A percentile compares a stretch with the other conserved stretches of the same genome.
Evolutionary conservation across 2,797 vertebrate genomes (phyloP).

Genomic region (Merluccius polli): DNA sequence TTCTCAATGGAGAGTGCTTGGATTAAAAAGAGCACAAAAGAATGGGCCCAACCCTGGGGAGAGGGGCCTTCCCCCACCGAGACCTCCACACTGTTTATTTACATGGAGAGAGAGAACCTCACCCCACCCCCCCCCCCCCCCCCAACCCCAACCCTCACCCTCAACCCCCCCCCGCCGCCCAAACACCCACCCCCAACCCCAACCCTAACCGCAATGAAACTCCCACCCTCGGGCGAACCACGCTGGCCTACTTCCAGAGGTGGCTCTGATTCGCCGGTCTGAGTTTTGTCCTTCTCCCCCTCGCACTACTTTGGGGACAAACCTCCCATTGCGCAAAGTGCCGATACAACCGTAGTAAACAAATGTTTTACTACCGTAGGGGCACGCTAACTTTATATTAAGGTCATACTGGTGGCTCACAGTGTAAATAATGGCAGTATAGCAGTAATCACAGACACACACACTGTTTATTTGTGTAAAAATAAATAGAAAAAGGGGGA

Average conservation of each 20-base stretch:
- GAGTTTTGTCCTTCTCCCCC: constrained; percentile 62
- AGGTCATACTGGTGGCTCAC: constrained; percentile 29
- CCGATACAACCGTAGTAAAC: constrained; percentile 13
- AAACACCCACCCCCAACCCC: background rate
- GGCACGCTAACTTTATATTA: constrained; percentile 33
- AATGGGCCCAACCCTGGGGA: constrained; percentile 68
- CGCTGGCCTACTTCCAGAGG: constrained; percentile 77
- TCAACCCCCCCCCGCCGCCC: background rate
- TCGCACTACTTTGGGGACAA: constrained; percentile 53
- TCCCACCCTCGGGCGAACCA: constrained; percentile 72
- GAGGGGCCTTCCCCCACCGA: constrained; percentile 71
- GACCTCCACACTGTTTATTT: constrained; percentile 80
- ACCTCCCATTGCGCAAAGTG: constrained; percentile 40
- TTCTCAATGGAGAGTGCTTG: constrained; percentile 74
- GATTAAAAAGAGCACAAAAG: constrained; percentile 81
- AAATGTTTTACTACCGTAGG: constrained; percentile 43
- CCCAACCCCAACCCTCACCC: constrained; percentile 49
- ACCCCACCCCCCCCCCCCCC: constrained; percentile 70
- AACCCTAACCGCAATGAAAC: constrained; percentile 50
- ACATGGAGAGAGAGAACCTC: constrained; percentile 69
- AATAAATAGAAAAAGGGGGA: constrained; percentile 8
- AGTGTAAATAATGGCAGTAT: constrained; percentile 8
- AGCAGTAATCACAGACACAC: background rate
- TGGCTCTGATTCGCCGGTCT: constrained; percentile 75
- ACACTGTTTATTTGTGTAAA: constrained; percentile 9